Base-by-base conservation (phyloP, 1,140 invertebrate genomes). In the Saxidomus purpurata region DNA sequence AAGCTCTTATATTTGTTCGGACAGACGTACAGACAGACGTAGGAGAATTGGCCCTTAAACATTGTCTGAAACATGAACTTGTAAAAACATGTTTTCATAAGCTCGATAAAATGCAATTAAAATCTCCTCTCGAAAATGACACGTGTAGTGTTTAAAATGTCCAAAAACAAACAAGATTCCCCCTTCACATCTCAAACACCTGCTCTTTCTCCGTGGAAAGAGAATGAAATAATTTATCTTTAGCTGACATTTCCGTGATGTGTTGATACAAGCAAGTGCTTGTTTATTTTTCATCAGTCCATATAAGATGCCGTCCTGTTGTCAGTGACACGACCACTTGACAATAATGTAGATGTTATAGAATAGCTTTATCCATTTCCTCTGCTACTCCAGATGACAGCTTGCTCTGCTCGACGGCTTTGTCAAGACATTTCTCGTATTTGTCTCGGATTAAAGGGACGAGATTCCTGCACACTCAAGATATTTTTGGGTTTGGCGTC, bases 201-300 rank as follows among this genome's bases (percentile, higher is more conserved):
- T 47, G 38, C 43, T 76, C 13, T 28, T 1, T 13, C 25, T 28
- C 43, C 40, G 2, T 3, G 40, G 1, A 76, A 25, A 76, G 25
- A 17, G 15, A 49, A 40, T 76, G 38, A 76, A 52, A 49, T 49
- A 28, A 76, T 76, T 49, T 11, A 76, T 47, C n/a, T 49, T 49
- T 8, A 49, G 13, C 43, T 47, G 43, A 76, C 43, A 76, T 52
- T 47, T 31, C 40, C 25, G n/a, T 8, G 25, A n/a, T 52, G 43
- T 79, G 47, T 52, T 36, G 47, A 79, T 52, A 19, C 17, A 19
- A 47, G 8, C 15, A 59, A 79, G n/a, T 77, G 31, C 47, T 77
- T 77, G 74, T 77, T 77, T 77, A 52, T 28, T 49, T 77, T 77
- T 77, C 74, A 77, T 77, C 47, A 47, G 22, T 31, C 47, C 47